Base-by-base conservation (phyloP, 2,888 invertebrate species). In the Ptilodon capucinus region DNA sequence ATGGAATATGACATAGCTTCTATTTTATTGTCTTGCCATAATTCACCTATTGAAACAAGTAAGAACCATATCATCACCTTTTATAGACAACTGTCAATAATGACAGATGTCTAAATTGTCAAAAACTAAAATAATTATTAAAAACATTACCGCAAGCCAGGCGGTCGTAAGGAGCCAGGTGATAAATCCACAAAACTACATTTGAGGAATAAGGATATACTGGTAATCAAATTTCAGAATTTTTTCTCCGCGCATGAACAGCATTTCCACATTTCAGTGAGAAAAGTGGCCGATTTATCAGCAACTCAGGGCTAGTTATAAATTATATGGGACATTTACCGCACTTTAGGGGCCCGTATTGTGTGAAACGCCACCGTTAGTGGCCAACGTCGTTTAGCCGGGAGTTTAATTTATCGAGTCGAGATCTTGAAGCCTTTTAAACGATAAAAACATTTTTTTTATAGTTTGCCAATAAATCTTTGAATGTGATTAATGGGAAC, bases 311-410 rank as follows among this genome's bases (percentile, higher is more conserved):
- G 39, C 18, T 39, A 19, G 39, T 39, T 39, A 39, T 39, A 39
- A 39, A 39, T 39, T 39, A 39, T 39, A 21, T 21, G 21, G 39
- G 39, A 14, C 39, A 21, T 39, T 39, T 39, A 39, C 19, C 39
- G 39, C 14, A 19, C 39, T n/a, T 39, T 21, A 21, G 39, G 39
- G 39, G 21, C 39, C 21, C 39, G 19, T 39, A 39, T 39, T 39
- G 39, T 39, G 39, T 21, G 39, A 39, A 39, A 39, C 14, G 39
- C 21, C 14, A 19, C 39, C 18, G 39, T 21, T 39, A 39, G 39
- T 39, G 39, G 39, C 21, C 39, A 5, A 13, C 21, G 9, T 14
- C 32, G 17, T 35, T 35, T 35, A 17, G 35, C 13, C 21, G 39
- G 21, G n/a, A 13, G 13, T 39, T 39, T 13, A 39, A 39, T 39